phyloP scores from a whole-genome alignment of 2,888 invertebrate species.

The Drosophila lacicola region DNA sequence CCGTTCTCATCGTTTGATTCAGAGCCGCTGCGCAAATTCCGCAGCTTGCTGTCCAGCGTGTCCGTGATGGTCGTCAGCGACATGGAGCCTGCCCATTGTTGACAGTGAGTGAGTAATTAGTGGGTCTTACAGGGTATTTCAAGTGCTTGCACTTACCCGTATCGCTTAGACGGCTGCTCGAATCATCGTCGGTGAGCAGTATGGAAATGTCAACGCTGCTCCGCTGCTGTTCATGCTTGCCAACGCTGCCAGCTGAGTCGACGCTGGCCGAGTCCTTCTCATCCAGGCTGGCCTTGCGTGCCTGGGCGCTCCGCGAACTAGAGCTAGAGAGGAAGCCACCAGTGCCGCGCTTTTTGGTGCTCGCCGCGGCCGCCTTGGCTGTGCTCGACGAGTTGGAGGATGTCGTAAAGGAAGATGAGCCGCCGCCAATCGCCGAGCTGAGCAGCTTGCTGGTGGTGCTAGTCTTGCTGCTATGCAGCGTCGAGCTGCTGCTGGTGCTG shows the following conservation, averaged over 20 bases:
- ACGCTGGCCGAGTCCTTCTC: conserved; percentile 81
- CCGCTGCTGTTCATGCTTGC: conserved; percentile 76
- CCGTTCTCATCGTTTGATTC: conserved; percentile 87
- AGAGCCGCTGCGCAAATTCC: conserved; percentile 89
- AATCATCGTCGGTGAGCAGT: conserved; percentile 83
- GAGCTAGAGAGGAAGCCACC: conserved; percentile 46
- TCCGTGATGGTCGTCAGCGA: conserved; percentile 93
- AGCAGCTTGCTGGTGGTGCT: conserved; percentile 59
- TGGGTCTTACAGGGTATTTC: too few relatives aligned
- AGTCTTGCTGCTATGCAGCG: conserved; percentile 60
- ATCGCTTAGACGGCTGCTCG: conserved; percentile 84
- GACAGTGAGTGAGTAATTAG: background rate
- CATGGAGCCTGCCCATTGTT: conserved; percentile 89
- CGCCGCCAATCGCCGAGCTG: conserved; percentile 41
- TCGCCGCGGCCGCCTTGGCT: conserved; percentile 24
- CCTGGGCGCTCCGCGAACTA: conserved; percentile 58
- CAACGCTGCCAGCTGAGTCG: conserved; percentile 64
- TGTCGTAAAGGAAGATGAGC: conserved; percentile 45
- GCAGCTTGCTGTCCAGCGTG: conserved; percentile 93
- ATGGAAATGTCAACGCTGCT: conserved; percentile 83
- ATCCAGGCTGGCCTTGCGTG: conserved; percentile 80
- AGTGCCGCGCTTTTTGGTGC: conserved; percentile 62
- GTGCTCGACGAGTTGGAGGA: conserved; percentile 29
- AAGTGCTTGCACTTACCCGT: conserved; percentile 74
- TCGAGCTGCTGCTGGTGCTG: conserved; percentile 78